Conservation (phyloP, 2,113 vertebrate species). For the Chionis minor region DNA sequence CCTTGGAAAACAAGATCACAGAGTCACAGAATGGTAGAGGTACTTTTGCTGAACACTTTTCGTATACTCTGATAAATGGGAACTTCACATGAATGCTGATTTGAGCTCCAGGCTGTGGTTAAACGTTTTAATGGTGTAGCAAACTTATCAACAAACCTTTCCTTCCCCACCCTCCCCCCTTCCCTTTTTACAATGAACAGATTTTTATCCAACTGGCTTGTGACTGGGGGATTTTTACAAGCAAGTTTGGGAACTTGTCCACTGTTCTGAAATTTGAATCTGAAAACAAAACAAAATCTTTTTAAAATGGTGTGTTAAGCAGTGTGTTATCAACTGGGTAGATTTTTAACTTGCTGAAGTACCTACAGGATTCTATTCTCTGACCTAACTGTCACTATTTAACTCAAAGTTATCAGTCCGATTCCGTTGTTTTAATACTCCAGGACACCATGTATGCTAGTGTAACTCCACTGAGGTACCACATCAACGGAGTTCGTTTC, state of each 20-base stretch:
- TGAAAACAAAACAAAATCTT: not conserved
- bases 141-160: conserved; percentile 62
- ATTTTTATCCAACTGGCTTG: conserved; percentile 31
- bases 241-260: conserved; percentile 36
- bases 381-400: not conserved
- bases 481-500: not conserved
- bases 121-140: conserved; percentile 37
- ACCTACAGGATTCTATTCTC: not conserved
- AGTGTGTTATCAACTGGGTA: not conserved
- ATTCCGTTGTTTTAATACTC: not conserved
- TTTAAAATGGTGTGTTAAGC: not conserved
- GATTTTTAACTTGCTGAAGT: not conserved
- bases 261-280: conserved; percentile 14
- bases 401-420: not conserved
- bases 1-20: not conserved
- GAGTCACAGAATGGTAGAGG: not conserved
- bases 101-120: conserved; percentile 45
- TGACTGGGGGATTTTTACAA: conserved; percentile 54
- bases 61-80: not conserved
- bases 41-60: not conserved
- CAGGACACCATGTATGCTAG: not conserved
- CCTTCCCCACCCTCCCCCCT: conserved; percentile 8
- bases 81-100: conserved; percentile 27
- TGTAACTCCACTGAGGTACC: not conserved
- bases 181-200: conserved; percentile 45